A percentile compares a stretch with the other conserved stretches of the same genome.
Conservation (phyloP, 2,113 vertebrate species). For the Callipepla squamata region DNA sequence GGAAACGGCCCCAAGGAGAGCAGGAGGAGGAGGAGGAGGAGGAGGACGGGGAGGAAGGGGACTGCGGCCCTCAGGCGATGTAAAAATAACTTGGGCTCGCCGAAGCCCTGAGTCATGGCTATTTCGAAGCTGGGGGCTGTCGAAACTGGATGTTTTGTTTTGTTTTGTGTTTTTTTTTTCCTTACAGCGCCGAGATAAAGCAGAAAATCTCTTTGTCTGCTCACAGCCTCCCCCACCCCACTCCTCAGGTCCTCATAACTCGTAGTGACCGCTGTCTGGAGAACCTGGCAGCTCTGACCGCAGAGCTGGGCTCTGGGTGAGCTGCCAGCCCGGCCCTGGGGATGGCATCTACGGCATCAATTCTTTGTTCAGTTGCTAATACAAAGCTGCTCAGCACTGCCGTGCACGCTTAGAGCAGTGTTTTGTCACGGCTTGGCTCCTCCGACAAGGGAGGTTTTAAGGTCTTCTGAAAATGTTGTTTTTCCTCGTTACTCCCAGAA, state of each 20-base stretch:
- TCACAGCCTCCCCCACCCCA: not conserved
- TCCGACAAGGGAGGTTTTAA: not conserved
- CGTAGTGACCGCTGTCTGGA: not conserved
- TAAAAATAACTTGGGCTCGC: rapidly evolving
- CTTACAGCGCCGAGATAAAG: not conserved
- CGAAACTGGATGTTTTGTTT: too few relatives aligned
- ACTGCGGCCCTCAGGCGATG: too few relatives aligned
- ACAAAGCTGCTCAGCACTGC: not conserved
- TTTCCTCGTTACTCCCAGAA: not conserved
- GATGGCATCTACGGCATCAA: not conserved
- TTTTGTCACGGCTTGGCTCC: not conserved
- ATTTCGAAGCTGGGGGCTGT: rapidly evolving
- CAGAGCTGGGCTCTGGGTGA: not conserved
- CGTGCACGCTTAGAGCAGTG: not conserved
- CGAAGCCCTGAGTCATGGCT: rapidly evolving
- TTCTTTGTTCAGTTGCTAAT: constrained; percentile 3
- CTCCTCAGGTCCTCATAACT: not conserved
- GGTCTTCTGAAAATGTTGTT: not conserved
- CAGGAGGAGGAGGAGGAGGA: too few relatives aligned
- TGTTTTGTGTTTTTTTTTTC: not conserved
- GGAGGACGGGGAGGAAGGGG: not conserved
- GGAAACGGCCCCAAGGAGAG: not conserved
- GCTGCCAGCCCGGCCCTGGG: not conserved
- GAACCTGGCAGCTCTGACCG: too few relatives aligned
- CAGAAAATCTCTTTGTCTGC: not conserved